A percentile compares a stretch with the other conserved stretches of the same genome.
These are phyloP conservation scores for Sepioteuthis lessoniana DNA, from an alignment of 2,888 invertebrate genomes.

Conservation along the genomic window DNA sequence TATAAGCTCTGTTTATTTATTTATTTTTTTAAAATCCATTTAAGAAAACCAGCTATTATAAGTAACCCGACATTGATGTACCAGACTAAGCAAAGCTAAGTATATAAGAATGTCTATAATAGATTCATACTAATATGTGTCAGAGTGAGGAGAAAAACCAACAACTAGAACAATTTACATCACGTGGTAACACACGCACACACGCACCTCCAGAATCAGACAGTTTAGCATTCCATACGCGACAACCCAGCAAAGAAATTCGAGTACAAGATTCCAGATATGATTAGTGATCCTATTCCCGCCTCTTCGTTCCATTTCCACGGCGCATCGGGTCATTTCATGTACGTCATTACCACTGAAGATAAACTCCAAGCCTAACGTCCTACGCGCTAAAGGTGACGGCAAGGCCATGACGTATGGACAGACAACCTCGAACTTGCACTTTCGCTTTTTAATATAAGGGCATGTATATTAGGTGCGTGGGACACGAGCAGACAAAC, in stretches of 20 bases:
- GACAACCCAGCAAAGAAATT: neutral
- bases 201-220: neutral
- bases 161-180: neutral
- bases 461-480: neutral
- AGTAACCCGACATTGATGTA: no score
- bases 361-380: neutral
- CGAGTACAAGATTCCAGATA: neutral
- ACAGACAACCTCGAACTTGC: neutral
- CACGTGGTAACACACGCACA: neutral
- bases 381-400: neutral
- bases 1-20: no score
- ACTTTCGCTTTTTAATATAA: neutral
- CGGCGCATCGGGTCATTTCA: neutral
- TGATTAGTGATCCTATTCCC: neutral
- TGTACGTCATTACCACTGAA: neutral
- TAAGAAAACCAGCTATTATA: no score
- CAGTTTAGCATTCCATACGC: neutral
- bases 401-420: constrained; percentile 2
- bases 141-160: neutral
- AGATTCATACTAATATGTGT: neutral
- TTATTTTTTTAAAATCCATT: no score
- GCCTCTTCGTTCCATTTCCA: neutral
- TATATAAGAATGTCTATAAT: no score
- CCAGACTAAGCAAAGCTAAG: no score
- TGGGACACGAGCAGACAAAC: neutral